These are phyloP conservation scores for Oncorhynchus kisutch DNA, from an alignment of 2,113 vertebrate genomes.

Conservation along the genomic window DNA sequence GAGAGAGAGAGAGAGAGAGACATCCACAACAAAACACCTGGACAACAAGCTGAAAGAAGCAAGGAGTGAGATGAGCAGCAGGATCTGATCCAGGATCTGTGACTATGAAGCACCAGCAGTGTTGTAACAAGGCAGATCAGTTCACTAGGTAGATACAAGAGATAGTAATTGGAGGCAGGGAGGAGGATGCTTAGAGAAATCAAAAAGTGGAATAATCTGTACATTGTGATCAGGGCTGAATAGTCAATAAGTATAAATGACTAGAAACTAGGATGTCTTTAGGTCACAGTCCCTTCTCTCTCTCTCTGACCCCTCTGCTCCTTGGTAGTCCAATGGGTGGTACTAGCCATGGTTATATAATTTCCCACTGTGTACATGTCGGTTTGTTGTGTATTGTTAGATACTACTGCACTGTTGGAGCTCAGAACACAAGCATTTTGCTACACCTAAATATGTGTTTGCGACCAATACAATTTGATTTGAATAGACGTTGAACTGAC, in stretches of 20 bases:
- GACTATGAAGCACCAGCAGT: too few relatives aligned
- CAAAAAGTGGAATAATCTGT: background rate
- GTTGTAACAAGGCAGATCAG: too few relatives aligned
- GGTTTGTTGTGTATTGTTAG: too few relatives aligned
- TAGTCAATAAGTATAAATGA: background rate
- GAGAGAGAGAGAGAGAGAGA: too few relatives aligned
- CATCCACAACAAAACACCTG: background rate
- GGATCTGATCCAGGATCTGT: background rate
- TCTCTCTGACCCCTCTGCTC: background rate
- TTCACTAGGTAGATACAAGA: too few relatives aligned
- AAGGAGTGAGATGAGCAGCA: background rate
- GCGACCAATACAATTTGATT: too few relatives aligned
- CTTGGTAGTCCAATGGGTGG: background rate
- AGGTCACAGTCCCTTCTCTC: background rate
- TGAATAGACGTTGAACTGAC: too few relatives aligned
- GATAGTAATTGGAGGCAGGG: background rate
- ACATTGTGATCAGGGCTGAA: background rate
- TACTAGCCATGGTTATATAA: background rate
- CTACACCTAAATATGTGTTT: too few relatives aligned
- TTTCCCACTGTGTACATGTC: too few relatives aligned
- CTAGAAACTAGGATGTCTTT: background rate
- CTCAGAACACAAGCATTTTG: too few relatives aligned
- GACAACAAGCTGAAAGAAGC: background rate
- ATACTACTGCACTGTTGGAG: too few relatives aligned
- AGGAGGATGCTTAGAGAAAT: background rate